These are phyloP conservation scores for Crypturellus undulatus DNA, from an alignment of 2,113 vertebrate genomes.

Conservation along the genomic window DNA sequence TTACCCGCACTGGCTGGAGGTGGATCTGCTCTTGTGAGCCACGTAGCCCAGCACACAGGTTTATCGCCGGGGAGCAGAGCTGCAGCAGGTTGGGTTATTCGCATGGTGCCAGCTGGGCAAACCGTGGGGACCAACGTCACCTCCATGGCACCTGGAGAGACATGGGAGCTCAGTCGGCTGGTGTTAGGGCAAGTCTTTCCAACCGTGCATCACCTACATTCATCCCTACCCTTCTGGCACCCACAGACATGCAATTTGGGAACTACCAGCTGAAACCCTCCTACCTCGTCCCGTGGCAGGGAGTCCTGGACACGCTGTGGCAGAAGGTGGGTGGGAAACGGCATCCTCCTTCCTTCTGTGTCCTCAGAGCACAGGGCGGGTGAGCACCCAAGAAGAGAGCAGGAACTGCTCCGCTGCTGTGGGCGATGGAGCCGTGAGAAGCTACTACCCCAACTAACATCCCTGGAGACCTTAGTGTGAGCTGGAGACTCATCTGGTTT, in stretches of 20 bases:
- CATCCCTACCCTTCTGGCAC: background rate
- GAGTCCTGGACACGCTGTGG: background rate
- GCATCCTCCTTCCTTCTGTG: background rate
- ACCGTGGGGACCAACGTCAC: background rate
- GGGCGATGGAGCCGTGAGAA: background rate
- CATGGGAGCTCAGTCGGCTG: background rate
- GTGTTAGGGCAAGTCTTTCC: background rate
- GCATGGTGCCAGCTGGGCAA: background rate
- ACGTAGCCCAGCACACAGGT: background rate
- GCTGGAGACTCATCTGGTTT: background rate
- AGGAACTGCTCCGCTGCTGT: background rate
- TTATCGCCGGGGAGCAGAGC: background rate
- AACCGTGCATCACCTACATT: background rate
- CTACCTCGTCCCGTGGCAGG: background rate
- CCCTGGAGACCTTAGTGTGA: background rate
- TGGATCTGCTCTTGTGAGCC: rapidly evolving
- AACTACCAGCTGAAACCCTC: background rate
- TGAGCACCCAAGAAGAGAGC: background rate
- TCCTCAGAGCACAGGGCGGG: background rate
- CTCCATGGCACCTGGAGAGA: background rate
- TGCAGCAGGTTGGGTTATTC: background rate
- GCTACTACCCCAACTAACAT: background rate
- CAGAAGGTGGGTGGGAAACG: background rate
- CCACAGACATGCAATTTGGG: background rate
- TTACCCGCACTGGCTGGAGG: background rate